Evolutionary conservation across 2,113 vertebrate genomes (phyloP).

Genomic region (Raja brachyura): DNA sequence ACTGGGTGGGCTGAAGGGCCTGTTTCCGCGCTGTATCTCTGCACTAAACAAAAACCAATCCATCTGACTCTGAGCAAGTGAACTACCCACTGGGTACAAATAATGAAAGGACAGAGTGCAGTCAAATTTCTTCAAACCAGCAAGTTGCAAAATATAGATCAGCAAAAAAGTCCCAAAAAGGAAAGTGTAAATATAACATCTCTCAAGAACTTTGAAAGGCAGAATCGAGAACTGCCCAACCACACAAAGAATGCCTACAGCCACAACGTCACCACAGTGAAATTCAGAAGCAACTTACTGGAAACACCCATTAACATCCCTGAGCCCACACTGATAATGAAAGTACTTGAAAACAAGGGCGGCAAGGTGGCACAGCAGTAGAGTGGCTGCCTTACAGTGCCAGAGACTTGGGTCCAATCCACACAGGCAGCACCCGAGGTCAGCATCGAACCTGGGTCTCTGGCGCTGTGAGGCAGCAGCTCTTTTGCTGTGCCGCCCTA

Average conservation of each 20-base stretch:
- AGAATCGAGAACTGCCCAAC: not conserved
- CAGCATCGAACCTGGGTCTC: no score
- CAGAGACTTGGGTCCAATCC: no score
- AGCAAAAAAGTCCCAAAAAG: not conserved
- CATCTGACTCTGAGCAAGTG: not conserved
- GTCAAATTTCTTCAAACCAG: not conserved
- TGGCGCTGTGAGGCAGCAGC: no score
- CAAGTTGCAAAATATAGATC: not conserved
- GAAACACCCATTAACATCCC: not conserved
- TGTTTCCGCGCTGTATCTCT: no score
- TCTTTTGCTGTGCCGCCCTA: no score
- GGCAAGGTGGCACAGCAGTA: not conserved
- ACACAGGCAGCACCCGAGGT: no score
- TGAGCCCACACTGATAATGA: not conserved
- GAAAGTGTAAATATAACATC: slow-evolving; percentile 11
- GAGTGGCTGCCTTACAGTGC: no score
- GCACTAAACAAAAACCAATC: no score
- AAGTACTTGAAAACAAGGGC: no score
- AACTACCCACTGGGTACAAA: not conserved
- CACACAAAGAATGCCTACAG: not conserved
- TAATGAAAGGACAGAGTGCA: no score
- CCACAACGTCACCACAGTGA: not conserved
- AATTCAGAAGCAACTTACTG: not conserved
- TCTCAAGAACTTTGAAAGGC: not conserved
- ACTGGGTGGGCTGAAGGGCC: no score